Conservation (phyloP, 2,888 invertebrate genomes). For the Neuroscelio doddi region DNA sequence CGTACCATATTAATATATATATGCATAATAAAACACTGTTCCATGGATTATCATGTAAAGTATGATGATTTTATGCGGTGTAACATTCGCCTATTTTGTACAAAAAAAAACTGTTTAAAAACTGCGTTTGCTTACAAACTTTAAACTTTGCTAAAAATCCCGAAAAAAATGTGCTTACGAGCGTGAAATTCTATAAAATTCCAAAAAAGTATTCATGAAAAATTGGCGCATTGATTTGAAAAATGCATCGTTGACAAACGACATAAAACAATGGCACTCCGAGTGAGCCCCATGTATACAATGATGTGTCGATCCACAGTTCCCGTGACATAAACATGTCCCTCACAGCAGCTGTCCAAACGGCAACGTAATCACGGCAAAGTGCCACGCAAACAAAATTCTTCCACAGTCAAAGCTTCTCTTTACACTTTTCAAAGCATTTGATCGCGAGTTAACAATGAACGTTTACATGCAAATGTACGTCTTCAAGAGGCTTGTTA, state of each 20-base stretch:
- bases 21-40: neutral
- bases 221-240: too few species aligned
- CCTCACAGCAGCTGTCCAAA: conserved; percentile 15
- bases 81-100: too few species aligned
- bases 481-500: too few species aligned
- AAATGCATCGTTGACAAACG: neutral
- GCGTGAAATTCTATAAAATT: too few species aligned
- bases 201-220: too few species aligned
- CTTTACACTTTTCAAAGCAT: conserved; percentile 1
- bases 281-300: conserved; percentile 18
- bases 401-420: too few species aligned
- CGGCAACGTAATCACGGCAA: conserved; percentile 24
- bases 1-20: neutral
- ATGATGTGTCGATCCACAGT: conserved; percentile 20
- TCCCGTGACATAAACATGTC: conserved; percentile 6
- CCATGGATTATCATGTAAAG: neutral
- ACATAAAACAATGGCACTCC: conserved; percentile 19
- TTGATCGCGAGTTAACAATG: conserved; percentile 20
- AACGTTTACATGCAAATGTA: neutral
- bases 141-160: neutral
- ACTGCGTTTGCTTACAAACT: too few species aligned
- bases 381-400: conserved; percentile 33
- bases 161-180: neutral
- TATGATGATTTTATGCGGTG: neutral
- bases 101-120: too few species aligned